These are phyloP conservation scores for Dendrolimus houi DNA, from an alignment of 2,888 invertebrate species.

Conservation along the genomic window DNA sequence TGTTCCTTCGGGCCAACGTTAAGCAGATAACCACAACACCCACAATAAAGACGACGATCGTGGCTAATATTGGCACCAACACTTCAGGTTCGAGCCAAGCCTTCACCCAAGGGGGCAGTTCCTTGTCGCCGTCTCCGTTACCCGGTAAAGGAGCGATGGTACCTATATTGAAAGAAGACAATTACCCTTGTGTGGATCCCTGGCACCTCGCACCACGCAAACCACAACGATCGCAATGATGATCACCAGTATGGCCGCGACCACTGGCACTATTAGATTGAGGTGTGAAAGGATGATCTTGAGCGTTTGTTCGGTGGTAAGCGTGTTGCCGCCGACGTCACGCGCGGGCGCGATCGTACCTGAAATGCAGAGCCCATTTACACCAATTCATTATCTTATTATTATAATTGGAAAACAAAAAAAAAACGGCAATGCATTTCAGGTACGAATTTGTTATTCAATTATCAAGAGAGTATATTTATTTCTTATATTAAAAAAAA, in stretches of 20 bases:
- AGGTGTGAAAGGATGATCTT: conserved; percentile 92
- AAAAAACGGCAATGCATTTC: conserved; percentile 65
- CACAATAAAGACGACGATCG: conserved; percentile 92
- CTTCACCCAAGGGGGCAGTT: conserved; percentile 84
- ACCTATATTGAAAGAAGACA: conserved; percentile 68
- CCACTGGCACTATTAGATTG: conserved; percentile 95
- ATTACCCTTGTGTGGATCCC: conserved; percentile 90
- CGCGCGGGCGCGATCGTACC: conserved; percentile 94
- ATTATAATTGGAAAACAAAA: conserved; percentile 7
- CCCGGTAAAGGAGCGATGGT: conserved; percentile 88
- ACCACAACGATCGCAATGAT: conserved; percentile 95
- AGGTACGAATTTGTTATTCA: conserved; percentile 38
- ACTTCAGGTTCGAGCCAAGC: conserved; percentile 94
- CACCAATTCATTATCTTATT: conserved; percentile 11
- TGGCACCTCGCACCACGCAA: conserved; percentile 91
- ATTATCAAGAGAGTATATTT: no score
- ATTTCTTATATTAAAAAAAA: no score
- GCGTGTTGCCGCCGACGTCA: conserved; percentile 81
- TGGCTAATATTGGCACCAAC: conserved; percentile 92
- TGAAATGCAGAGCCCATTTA: conserved; percentile 80
- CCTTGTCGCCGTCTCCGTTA: conserved; percentile 70
- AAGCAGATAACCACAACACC: conserved; percentile 94
- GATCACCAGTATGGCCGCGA: conserved; percentile 93
- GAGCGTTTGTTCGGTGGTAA: conserved; percentile 88
- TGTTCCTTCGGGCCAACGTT: conserved; percentile 88